phyloP scores from a whole-genome alignment of 2,888 invertebrate genomes.

The Leptinotarsa tumamoca region DNA sequence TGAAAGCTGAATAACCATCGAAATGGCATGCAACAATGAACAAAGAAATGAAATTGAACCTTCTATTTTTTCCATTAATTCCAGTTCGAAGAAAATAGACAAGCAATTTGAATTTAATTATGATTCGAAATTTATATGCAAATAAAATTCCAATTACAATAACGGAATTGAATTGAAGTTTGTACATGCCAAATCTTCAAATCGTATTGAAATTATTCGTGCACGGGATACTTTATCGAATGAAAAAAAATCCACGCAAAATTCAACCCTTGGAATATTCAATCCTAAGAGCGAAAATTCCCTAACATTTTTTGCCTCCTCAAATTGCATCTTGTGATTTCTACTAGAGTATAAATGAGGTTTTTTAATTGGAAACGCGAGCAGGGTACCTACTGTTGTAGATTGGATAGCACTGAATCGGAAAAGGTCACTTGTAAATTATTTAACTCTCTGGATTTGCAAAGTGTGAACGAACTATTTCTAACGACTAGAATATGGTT shows the following conservation, averaged over 20 bases:
- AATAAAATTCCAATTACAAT: slow-evolving; percentile 66
- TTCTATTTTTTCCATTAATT: not conserved
- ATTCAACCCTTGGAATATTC: slow-evolving; percentile 53
- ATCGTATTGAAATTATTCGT: slow-evolving; percentile 67
- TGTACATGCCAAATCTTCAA: slow-evolving; percentile 66
- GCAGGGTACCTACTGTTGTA: slow-evolving; percentile 48
- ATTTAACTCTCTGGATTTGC: not conserved
- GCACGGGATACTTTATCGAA: slow-evolving; percentile 66
- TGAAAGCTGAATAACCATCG: no score
- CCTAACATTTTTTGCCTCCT: slow-evolving; percentile 58
- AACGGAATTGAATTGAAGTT: slow-evolving; percentile 65
- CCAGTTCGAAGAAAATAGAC: slow-evolving; percentile 38
- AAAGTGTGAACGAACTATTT: no score
- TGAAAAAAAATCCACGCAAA: slow-evolving; percentile 35
- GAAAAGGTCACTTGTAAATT: not conserved
- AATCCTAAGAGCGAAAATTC: slow-evolving; percentile 59
- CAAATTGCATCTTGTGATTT: slow-evolving; percentile 67
- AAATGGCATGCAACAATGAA: no score
- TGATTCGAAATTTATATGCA: slow-evolving; percentile 62
- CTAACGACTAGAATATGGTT: no score
- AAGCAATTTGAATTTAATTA: slow-evolving; percentile 60
- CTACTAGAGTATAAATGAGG: slow-evolving; percentile 66
- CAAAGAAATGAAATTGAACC: no score
- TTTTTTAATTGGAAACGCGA: slow-evolving; percentile 67
- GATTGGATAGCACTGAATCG: slow-evolving; percentile 1